Conservation (phyloP, 2,113 vertebrate species). For the Prunella fulvescens region DNA sequence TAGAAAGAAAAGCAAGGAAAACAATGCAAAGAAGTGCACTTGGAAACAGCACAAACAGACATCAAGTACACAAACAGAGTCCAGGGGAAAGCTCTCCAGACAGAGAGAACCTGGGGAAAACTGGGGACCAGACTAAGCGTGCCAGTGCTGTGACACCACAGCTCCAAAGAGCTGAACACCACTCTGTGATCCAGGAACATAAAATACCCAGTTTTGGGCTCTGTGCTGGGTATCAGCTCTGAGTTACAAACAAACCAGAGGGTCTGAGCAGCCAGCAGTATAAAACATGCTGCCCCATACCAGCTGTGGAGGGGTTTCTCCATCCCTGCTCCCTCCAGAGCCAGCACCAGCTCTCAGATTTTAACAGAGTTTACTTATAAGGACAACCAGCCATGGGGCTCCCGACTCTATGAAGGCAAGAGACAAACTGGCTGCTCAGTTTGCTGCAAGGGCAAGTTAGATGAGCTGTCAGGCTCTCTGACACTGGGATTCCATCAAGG, state of each 20-base stretch:
- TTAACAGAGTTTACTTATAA: neutral
- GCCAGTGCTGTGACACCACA: neutral
- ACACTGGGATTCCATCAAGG: neutral
- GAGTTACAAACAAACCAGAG: neutral
- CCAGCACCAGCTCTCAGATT: accelerated
- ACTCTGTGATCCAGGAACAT: neutral
- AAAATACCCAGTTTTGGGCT: neutral
- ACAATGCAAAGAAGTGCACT: neutral
- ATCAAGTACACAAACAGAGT: neutral
- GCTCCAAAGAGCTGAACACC: neutral
- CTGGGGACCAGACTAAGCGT: neutral
- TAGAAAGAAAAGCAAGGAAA: neutral
- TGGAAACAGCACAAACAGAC: neutral
- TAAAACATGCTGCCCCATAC: accelerated
- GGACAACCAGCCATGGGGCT: neutral
- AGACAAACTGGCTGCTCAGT: neutral
- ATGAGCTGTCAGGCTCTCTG: neutral
- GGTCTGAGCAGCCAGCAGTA: neutral
- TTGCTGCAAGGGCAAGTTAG: neutral
- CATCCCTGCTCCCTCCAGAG: neutral
- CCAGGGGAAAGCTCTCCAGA: neutral
- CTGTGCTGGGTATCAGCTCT: accelerated
- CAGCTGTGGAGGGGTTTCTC: neutral
- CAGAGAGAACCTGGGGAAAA: neutral
- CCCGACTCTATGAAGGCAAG: accelerated